A percentile compares a stretch with the other conserved stretches of the same genome.
Evolutionary conservation across 2,888 invertebrate genomes (phyloP).

Genomic region (Drosophila tripunctata): DNA sequence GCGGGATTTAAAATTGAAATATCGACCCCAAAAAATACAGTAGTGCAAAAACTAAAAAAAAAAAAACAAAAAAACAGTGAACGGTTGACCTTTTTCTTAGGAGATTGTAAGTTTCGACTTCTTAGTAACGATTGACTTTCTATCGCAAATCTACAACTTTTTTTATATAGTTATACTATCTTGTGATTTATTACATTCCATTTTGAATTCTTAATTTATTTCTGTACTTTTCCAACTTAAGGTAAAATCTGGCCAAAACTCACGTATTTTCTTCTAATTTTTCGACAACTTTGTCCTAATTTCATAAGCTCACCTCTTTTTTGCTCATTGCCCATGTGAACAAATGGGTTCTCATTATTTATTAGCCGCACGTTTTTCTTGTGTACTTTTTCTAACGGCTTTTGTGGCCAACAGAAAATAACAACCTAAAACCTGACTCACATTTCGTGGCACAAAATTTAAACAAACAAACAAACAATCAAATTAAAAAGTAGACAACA

Average conservation of each 20-base stretch:
- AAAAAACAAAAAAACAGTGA: conserved; percentile 11
- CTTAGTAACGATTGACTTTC: conserved; percentile 2
- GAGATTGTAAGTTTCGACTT: conserved; percentile 5
- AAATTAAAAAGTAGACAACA: conserved; percentile 2
- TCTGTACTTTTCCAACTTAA: background rate
- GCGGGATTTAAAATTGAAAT: background rate
- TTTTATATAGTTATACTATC: too few species aligned
- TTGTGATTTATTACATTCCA: too few species aligned
- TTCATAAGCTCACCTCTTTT: conserved; percentile 4
- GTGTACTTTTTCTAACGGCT: conserved; percentile 9
- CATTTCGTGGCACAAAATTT: conserved; percentile 13
- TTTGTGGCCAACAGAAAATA: conserved; percentile 7
- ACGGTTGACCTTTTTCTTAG: conserved; percentile 6
- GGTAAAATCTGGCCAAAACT: too few species aligned
- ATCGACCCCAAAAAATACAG: conserved; percentile 20
- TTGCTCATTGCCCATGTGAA: conserved; percentile 24
- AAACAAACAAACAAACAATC: conserved; percentile 14
- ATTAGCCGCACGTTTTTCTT: conserved; percentile 41
- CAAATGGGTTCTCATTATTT: conserved; percentile 42
- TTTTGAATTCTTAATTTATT: background rate
- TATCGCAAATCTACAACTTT: background rate
- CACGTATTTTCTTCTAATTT: conserved; percentile 35
- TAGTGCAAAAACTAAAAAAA: conserved; percentile 11
- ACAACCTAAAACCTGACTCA: conserved; percentile 31
- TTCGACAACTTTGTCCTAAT: background rate